Evolutionary conservation across 2,888 invertebrate genomes (phyloP).

Genomic region (Agrotis ipsilon): DNA sequence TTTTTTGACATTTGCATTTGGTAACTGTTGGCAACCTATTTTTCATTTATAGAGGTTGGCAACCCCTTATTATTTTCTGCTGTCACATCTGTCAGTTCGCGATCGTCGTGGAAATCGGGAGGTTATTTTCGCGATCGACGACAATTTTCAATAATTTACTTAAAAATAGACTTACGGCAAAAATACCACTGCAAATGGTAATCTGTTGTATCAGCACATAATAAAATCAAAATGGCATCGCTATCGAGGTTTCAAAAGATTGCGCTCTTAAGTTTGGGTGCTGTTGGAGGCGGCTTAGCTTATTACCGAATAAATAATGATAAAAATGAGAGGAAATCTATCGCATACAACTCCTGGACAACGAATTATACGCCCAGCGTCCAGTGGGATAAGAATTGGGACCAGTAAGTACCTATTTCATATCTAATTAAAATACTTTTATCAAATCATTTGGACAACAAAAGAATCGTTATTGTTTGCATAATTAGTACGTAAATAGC

Average conservation of each 20-base stretch:
- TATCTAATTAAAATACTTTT: neutral
- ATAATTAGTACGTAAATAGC: constrained; percentile 25
- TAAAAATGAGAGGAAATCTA: constrained; percentile 83
- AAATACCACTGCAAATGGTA: constrained; percentile 38
- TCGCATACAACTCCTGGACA: constrained; percentile 93
- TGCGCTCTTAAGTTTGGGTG: constrained; percentile 91
- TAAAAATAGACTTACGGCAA: constrained; percentile 15
- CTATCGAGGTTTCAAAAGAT: constrained; percentile 91
- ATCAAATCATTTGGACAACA: neutral
- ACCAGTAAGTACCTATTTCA: constrained; percentile 92
- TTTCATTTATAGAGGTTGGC: too few species aligned
- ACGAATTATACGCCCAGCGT: constrained; percentile 92
- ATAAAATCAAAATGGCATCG: constrained; percentile 84
- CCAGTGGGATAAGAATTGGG: constrained; percentile 97
- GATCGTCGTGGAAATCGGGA: constrained; percentile 35
- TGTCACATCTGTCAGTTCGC: constrained; percentile 28
- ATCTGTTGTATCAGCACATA: constrained; percentile 29
- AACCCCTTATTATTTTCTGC: neutral
- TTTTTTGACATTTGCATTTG: too few species aligned
- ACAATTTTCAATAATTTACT: constrained; percentile 25
- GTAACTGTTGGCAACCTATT: too few species aligned
- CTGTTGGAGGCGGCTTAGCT: constrained; percentile 92
- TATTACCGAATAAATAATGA: constrained; percentile 90
- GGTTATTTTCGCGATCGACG: constrained; percentile 51
- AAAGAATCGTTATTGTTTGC: constrained; percentile 11